These are phyloP conservation scores for Parasteatoda lunata DNA, from an alignment of 2,888 invertebrate species.

Conservation along the genomic window DNA sequence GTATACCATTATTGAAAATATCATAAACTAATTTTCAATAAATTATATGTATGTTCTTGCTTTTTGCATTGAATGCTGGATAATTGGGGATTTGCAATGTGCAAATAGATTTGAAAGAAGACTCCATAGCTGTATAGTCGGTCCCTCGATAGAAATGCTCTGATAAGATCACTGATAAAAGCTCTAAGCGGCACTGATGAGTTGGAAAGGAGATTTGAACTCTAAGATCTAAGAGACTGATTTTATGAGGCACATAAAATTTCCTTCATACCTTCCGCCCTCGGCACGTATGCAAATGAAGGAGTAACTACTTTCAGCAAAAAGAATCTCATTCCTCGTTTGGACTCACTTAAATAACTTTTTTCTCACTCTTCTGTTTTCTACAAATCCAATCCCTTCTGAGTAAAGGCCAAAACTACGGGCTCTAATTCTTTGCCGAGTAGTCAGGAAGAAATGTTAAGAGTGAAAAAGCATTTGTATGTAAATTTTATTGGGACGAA, in stretches of 20 bases:
- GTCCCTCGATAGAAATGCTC: slow-evolving; percentile 7
- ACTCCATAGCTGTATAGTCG: background rate
- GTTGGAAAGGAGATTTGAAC: slow-evolving; percentile 21
- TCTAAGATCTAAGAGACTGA: slow-evolving; percentile 37
- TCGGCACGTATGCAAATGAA: slow-evolving; percentile 57
- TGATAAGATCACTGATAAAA: slow-evolving; percentile 47
- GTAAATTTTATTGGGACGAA: slow-evolving; percentile 29
- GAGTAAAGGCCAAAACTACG: slow-evolving; percentile 20
- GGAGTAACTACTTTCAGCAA: slow-evolving; percentile 38
- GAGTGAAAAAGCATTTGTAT: slow-evolving; percentile 26
- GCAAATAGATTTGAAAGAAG: background rate
- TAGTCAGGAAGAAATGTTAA: background rate
- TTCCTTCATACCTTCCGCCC: slow-evolving; percentile 43
- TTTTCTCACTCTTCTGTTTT: slow-evolving; percentile 4
- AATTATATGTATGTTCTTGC: too few relatives aligned
- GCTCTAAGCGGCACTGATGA: slow-evolving; percentile 31
- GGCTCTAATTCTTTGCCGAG: slow-evolving; percentile 35
- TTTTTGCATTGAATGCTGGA: too few relatives aligned
- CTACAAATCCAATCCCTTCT: slow-evolving; percentile 14
- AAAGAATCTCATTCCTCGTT: slow-evolving; percentile 7
- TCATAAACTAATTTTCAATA: too few relatives aligned
- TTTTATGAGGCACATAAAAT: slow-evolving; percentile 60
- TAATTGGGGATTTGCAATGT: too few relatives aligned
- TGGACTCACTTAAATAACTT: slow-evolving; percentile 13
- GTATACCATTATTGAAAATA: too few relatives aligned